A percentile compares a stretch with the other conserved stretches of the same genome.
Evolutionary conservation across 2,888 invertebrate genomes (phyloP).

Genomic region (Octodonta nipae): DNA sequence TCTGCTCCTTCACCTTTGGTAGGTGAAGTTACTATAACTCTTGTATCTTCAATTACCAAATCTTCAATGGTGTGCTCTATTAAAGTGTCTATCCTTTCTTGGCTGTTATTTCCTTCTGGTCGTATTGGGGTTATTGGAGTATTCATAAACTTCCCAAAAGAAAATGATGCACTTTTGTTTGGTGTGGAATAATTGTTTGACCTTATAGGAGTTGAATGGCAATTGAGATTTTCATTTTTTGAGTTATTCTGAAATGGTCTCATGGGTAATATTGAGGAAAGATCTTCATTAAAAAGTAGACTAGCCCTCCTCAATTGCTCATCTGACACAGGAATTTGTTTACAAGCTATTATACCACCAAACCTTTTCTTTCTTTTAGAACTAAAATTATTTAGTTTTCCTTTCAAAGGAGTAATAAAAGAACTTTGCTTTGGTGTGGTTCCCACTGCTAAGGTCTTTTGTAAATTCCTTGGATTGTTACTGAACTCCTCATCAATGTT

Average conservation of each 20-base stretch:
- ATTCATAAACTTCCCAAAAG: background rate
- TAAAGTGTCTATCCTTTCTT: background rate
- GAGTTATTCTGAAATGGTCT: too few species aligned
- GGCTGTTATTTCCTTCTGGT: background rate
- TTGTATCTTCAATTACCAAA: background rate
- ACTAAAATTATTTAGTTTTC: background rate
- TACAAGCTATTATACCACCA: constrained; percentile 24
- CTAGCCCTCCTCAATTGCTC: constrained; percentile 23
- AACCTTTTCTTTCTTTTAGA: constrained; percentile 17
- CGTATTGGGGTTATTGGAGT: constrained; percentile 1
- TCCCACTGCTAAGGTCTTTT: background rate
- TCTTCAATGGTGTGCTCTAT: background rate
- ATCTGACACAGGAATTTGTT: constrained; percentile 23
- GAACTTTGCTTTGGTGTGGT: background rate
- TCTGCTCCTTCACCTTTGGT: constrained; percentile 10
- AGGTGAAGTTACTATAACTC: background rate
- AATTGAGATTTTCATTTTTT: too few species aligned
- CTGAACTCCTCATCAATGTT: constrained; percentile 2
- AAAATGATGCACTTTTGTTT: background rate
- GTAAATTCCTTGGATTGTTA: background rate
- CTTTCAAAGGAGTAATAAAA: background rate
- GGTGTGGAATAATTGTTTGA: background rate
- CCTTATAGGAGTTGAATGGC: constrained; percentile 11
- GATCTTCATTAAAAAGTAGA: constrained; percentile 19
- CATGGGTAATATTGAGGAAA: constrained; percentile 9